Evolutionary conservation across 2,113 vertebrate genomes (phyloP).

Genomic region (Erpornis zantholeuca): DNA sequence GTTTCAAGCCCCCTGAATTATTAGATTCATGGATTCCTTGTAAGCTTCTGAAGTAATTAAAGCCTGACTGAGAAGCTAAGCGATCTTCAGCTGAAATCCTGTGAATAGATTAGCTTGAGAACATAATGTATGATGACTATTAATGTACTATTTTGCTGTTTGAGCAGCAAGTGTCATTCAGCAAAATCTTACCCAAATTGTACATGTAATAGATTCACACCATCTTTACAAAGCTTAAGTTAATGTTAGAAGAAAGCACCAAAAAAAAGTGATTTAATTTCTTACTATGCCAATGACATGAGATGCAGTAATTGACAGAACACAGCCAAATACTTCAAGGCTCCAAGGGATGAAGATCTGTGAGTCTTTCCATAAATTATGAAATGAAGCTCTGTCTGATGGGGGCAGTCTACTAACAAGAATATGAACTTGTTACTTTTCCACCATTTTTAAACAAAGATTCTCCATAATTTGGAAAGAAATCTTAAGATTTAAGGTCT

Average conservation of each 20-base stretch:
- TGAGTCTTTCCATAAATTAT: not conserved
- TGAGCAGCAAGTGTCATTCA: not conserved
- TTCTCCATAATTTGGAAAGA: not conserved
- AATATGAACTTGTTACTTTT: not conserved
- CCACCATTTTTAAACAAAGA: not conserved
- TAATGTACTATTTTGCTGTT: constrained; percentile 14
- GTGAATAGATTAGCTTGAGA: constrained; percentile 22
- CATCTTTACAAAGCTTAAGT: not conserved
- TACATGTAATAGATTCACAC: not conserved
- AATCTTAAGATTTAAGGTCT: not conserved
- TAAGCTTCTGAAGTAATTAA: constrained; percentile 54
- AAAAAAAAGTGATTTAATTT: not conserved
- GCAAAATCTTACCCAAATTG: not conserved
- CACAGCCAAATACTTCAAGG: not conserved
- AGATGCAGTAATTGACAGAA: not conserved
- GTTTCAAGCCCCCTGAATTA: constrained; percentile 20
- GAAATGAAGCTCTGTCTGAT: not conserved
- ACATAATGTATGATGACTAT: not conserved
- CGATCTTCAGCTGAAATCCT: constrained; percentile 12
- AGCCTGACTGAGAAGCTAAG: constrained; percentile 23
- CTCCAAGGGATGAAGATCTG: not conserved
- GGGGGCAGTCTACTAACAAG: not conserved
- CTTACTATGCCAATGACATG: not conserved
- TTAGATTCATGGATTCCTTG: constrained; percentile 45
- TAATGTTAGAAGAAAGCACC: not conserved